Evolutionary conservation across 2,888 invertebrate genomes (phyloP).

Genomic region (Pherbina coryleti): DNA sequence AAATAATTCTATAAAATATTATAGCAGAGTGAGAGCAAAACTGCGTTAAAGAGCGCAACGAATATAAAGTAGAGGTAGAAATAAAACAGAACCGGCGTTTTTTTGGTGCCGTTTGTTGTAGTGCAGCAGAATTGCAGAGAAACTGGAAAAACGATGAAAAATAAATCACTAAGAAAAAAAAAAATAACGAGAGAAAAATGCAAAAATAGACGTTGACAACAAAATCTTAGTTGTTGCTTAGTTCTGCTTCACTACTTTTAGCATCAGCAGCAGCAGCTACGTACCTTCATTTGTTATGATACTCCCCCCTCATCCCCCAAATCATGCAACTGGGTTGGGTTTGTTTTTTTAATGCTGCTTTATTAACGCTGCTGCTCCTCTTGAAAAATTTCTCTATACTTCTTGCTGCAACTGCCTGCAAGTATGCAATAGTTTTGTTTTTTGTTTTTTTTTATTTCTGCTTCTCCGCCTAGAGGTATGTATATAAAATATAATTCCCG

Average conservation of each 20-base stretch:
- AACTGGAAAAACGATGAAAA: neutral
- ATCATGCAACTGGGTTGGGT: too few species aligned
- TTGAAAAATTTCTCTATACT: too few species aligned
- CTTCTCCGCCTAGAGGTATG: neutral
- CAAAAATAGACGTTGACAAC: conserved; percentile 15
- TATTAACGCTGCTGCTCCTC: too few species aligned
- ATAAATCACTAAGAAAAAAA: neutral
- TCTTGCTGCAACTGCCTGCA: neutral
- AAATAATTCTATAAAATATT: neutral
- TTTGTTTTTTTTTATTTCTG: neutral
- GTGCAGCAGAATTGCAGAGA: neutral
- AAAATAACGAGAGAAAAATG: neutral
- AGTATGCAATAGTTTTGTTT: neutral
- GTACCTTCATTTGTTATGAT: too few species aligned
- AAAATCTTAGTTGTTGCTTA: neutral
- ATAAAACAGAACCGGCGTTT: conserved; percentile 18
- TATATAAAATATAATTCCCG: neutral
- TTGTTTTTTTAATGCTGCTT: neutral
- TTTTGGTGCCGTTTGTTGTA: neutral
- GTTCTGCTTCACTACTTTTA: too few species aligned
- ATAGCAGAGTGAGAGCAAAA: neutral
- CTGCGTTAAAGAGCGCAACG: neutral
- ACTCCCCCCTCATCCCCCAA: too few species aligned
- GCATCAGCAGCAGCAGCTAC: too few species aligned
- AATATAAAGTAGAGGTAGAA: neutral